Base-by-base conservation (phyloP, 2,888 invertebrate genomes). In the Ichneumoninae sp. region DNA sequence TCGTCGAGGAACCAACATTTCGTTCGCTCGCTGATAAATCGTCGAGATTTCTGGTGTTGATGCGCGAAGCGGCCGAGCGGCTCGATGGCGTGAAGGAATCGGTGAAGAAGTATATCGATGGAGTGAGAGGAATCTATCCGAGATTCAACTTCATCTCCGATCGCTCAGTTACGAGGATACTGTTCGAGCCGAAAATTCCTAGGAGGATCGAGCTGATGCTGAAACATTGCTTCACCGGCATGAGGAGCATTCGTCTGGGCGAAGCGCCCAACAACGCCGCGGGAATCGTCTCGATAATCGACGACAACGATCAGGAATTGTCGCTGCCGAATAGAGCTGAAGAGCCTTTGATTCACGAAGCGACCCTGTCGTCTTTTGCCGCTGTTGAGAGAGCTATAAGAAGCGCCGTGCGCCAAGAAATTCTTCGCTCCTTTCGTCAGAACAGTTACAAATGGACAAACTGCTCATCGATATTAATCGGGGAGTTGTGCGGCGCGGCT, bases 121-220 rank as follows among this genome's bases (percentile, higher is more conserved):
- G 95, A 91, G 96, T 96, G 88, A 94, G 96, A 82, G 92, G 96
- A 13, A 95, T 94, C 89, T 97, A 97, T 91, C 95, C 96, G 16
- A 95, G 97, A 87, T 96, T 97, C 90, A 97, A 97, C 94, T 97
- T 97, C 89, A 92, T 97, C 77, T 96, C 97, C 0, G 96, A 97
- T 91, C 95, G 96, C 87, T n/a, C 97, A 97, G 95, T 97, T 93
- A 93, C 97, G 73, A 96, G 96, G 89, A 96, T 97, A 86, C 93
- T 97, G 33, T 96, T 97, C 0, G 96, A 96, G 92, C 95, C 96
- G 1, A 95, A 95, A 90, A 95, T 96, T 91, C 95, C 95, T 0
- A 87, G 94, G 13, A 94, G 95, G 70, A 95, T 96, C 5, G 95
- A 96, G 87, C 95, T 96, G 0, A 95, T 96, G 91, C 91, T 96